These are phyloP conservation scores for Yponomeuta evonymella DNA, from an alignment of 2,888 invertebrate genomes.

Conservation along the genomic window DNA sequence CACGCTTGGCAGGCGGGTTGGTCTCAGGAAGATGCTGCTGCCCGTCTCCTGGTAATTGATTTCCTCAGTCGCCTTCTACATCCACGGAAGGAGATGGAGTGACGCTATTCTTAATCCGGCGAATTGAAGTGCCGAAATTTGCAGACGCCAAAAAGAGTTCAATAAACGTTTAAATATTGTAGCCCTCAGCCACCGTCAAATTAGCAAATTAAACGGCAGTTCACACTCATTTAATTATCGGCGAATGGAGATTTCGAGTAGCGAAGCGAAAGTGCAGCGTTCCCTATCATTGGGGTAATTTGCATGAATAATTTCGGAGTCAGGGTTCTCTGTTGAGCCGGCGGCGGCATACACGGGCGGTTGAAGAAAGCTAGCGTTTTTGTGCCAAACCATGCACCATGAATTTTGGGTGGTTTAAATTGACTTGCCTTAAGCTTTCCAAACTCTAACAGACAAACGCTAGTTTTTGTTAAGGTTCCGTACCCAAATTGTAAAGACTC, in stretches of 20 bases:
- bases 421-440: too few species aligned
- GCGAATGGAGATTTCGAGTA: background rate
- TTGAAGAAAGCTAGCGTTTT: background rate
- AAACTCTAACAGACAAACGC: too few species aligned
- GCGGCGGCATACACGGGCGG: background rate
- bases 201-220: slow-evolving; percentile 1
- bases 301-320: slow-evolving; percentile 1
- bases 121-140: too few species aligned
- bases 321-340: background rate
- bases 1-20: too few species aligned
- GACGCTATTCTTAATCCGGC: too few species aligned
- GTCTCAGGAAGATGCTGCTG: too few species aligned
- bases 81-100: too few species aligned
- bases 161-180: background rate
- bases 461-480: too few species aligned
- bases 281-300: slow-evolving; percentile 2
- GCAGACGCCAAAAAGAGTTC: background rate
- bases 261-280: background rate
- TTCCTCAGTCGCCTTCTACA: too few species aligned
- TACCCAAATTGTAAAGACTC: too few species aligned
- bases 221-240: slow-evolving; percentile 1
- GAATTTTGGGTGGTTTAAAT: too few species aligned
- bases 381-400: background rate
- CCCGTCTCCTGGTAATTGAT: too few species aligned
- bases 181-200: background rate